Evolutionary conservation across 2,888 invertebrate species (phyloP), one percentile per base, ranked within the genome.

Genomic region (Amphipoea oculea): DNA sequence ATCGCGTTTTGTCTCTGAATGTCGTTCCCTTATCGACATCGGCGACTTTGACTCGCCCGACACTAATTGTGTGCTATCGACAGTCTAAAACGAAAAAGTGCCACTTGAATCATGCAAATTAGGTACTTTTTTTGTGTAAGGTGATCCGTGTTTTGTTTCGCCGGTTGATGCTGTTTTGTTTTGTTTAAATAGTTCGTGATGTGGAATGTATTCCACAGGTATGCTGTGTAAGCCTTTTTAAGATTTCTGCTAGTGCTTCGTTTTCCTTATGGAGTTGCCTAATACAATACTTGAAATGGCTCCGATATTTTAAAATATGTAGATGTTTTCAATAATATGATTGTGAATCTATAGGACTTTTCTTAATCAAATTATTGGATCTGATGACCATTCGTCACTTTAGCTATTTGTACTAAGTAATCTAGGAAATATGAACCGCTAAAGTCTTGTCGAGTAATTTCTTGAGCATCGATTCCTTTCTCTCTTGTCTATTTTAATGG

Each of bases 51-150:
- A 94, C 95, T 93, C 91, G 88, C 84, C 90, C 93, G 95, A 95
- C 96, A 95, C 96, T 96, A 96, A 96, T 96, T 96, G 96, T 95
- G 94, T 93, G 89, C 92, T 94, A 95, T 94, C 95, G 93, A 86
- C 82, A 82, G 88, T 77, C 86, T 80, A 89, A 90, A 90, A 91
- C 89, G 90, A 92, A 94, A 93, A 93, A 93, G 90, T 90, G 90
- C 87, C 92, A 90, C 88, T 84, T 90, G 88, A 86, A 84, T 91
- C 88, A 95, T 94, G 94, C 92, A 93, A 95, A 95, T 94, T 90
- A 90, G 89, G 85, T 84, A 73, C 78, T 78, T 85, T 78, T 85
- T 78, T 82, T 90, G 83, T 89, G 82, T 85, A 76, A 77, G 42
- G 36, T 62, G 81, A 81, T 71, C 70, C 29, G 48, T 75, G 81